Base-by-base conservation (phyloP, 1,140 invertebrate genomes). In the Gryon sp. region DNA sequence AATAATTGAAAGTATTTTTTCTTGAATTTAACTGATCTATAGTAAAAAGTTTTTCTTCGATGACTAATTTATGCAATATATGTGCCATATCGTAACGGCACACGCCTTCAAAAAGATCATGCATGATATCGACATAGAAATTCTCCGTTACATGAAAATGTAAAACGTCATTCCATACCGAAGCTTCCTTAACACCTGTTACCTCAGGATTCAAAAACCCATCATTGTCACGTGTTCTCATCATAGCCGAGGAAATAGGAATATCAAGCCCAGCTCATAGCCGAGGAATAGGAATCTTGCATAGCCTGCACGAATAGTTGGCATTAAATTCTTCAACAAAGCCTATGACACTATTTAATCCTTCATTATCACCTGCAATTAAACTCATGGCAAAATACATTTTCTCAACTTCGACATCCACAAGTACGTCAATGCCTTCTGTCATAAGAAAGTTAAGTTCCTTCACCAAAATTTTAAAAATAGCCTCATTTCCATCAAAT, bases 311-410 rank as follows among this genome's bases (percentile, higher is more conserved):
- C 38, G 11, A 48, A 11, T 24, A 11, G 40, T 43, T 48, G 0
- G 59, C 32, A 30, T 48, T 62, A 14, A 28, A 26, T 4, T 43
- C 32, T 19, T 62, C 32, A 4, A 16, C 28, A 18, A 50, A 62
- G 1, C 43, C 45, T 24, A 32, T 48, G 2, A 50, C 16, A 19
- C 60, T 65, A 22, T 65, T 52, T 0, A 65, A 6, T 0, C 20
- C 46, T 15, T 52, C 60, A 20, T 65, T 65, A 19, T 65, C 45
- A 4, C 46, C 60, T 3, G 19, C 0, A 1, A 52, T 14, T 8
- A 65, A 30, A 22, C 60, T 19, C 34, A 46, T 38, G 9, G 7
- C 30, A 60, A 52, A 52, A 24, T 55, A 65, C 15, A 74, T 4
- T 26, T 22, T 50, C 2, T 12, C 12, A n/a, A 32, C 40, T 24